phyloP scores from a whole-genome alignment of 2,113 vertebrate genomes.

The Hiodon tergisus region DNA sequence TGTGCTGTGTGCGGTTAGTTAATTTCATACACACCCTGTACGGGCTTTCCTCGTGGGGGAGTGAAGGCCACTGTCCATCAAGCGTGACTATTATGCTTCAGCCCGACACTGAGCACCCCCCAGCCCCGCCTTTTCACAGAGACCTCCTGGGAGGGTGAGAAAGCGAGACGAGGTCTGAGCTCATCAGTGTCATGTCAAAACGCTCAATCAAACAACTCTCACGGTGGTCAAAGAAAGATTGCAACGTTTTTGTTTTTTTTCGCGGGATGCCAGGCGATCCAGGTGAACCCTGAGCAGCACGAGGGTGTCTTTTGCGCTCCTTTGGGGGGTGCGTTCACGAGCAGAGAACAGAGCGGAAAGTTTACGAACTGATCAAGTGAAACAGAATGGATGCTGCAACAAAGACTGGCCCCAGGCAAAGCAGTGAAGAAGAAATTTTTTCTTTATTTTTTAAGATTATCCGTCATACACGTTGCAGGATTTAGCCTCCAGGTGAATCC shows the following conservation, averaged over 20 bases:
- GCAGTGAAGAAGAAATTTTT: slow-evolving; percentile 2
- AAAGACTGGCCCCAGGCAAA: neutral
- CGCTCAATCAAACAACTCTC: neutral
- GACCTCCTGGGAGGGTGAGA: neutral
- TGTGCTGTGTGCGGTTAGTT: no score
- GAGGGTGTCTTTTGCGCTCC: no score
- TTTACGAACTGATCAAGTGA: neutral
- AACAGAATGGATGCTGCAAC: neutral
- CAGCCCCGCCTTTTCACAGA: neutral
- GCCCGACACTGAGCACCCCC: slow-evolving; percentile 7
- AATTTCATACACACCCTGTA: no score
- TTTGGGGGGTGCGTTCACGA: neutral
- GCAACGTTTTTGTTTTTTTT: neutral
- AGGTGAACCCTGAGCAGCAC: no score
- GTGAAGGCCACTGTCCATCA: slow-evolving; percentile 25
- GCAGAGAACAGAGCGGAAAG: neutral
- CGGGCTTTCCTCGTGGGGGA: neutral
- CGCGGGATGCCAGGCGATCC: neutral
- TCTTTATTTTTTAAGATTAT: neutral
- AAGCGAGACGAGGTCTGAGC: neutral
- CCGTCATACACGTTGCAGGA: neutral
- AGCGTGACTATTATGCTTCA: slow-evolving; percentile 1
- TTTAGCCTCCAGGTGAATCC: slow-evolving; percentile 4
- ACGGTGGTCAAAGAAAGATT: neutral
- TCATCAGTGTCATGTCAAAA: neutral